These are phyloP conservation scores for Chaetodon trifasciatus DNA, from an alignment of 2,797 vertebrate genomes.

Conservation along the genomic window DNA sequence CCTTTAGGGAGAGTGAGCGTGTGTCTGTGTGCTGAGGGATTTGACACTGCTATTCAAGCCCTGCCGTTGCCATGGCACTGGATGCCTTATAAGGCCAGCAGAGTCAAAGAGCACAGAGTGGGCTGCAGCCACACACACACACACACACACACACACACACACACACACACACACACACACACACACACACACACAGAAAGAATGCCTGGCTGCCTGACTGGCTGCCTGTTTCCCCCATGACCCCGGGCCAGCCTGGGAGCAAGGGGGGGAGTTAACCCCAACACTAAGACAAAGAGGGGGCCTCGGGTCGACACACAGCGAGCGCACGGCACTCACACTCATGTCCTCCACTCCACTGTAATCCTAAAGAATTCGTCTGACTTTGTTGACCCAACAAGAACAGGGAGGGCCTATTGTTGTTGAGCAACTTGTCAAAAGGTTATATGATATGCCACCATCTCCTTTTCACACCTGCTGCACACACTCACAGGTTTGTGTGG, in stretches of 20 bases:
- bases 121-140: conserved; percentile 74
- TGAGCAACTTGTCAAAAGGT: conserved; percentile 79
- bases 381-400: conserved; percentile 83
- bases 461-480: conserved; percentile 78
- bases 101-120: conserved; percentile 92
- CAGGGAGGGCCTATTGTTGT: conserved; percentile 75
- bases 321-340: conserved; percentile 66
- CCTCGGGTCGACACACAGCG: conserved; percentile 40
- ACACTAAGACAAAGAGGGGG: conserved; percentile 70
- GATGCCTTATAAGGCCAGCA: conserved; percentile 92
- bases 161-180: conserved; percentile 53
- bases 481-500: conserved; percentile 58
- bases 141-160: too few relatives aligned
- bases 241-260: conserved; percentile 75
- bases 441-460: conserved; percentile 64
- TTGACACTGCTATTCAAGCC: conserved; percentile 93
- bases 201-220: conserved; percentile 81
- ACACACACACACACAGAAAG: conserved; percentile 74
- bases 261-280: conserved; percentile 79
- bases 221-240: conserved; percentile 80
- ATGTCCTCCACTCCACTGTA: conserved; percentile 72
- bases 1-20: conserved; percentile 82
- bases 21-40: conserved; percentile 90
- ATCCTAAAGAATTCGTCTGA: conserved; percentile 78
- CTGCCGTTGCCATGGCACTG: conserved; percentile 90